Percentiles rank a stretch among this genome's conserved stretches.
These are phyloP conservation scores for Papilio aristodemus DNA, from an alignment of 1,140 invertebrate genomes.

Conservation along the genomic window DNA sequence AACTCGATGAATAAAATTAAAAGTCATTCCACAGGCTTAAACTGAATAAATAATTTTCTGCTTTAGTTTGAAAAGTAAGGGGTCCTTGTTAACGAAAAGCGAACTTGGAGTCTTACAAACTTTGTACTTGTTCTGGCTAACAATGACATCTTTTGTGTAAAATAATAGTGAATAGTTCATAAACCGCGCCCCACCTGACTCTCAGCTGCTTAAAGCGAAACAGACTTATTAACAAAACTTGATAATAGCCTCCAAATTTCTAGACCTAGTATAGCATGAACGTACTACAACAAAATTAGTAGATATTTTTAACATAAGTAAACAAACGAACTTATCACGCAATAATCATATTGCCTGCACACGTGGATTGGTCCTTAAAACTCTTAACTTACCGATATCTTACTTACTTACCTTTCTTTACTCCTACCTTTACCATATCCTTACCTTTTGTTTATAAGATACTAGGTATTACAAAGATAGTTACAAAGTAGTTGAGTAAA, in stretches of 20 bases:
- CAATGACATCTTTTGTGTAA: constrained; percentile 24
- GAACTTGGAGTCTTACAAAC: constrained; percentile 27
- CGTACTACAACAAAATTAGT: not conserved
- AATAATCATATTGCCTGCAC: no score
- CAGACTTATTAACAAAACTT: constrained; percentile 16
- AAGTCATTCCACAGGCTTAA: constrained; percentile 3
- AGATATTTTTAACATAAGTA: not conserved
- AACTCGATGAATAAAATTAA: constrained; percentile 20
- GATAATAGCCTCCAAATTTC: not conserved
- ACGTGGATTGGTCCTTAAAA: no score
- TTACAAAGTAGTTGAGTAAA: no score
- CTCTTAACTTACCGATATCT: no score
- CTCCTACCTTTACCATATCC: no score
- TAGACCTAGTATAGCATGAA: not conserved
- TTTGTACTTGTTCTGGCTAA: constrained; percentile 21
- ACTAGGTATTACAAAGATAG: no score
- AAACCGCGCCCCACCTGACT: constrained; percentile 16
- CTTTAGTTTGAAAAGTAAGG: constrained; percentile 23
- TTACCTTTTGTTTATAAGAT: no score
- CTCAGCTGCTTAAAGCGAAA: constrained; percentile 16
- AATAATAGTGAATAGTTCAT: constrained; percentile 30
- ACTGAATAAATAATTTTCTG: constrained; percentile 26
- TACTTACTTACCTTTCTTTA: no score
- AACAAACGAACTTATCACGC: no score
- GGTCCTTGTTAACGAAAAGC: constrained; percentile 22